Percentiles rank a stretch among this genome's conserved stretches.
Conservation (phyloP, 2,797 vertebrate species). For the Urophycis tenuis region DNA sequence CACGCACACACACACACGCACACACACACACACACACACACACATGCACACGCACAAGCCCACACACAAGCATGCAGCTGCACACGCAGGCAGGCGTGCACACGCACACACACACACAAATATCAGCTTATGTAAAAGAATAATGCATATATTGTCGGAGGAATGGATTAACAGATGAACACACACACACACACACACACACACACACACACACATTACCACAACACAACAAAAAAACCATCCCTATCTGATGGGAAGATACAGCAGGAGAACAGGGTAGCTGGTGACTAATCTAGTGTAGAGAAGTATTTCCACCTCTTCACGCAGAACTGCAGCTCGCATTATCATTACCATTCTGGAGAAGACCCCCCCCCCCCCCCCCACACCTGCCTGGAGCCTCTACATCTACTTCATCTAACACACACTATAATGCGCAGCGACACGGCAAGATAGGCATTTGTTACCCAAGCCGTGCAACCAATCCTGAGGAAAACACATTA, state of each 20-base stretch:
- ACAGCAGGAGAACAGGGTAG: not conserved
- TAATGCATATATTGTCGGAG: not conserved
- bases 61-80: too few relatives aligned
- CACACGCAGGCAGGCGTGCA: not conserved
- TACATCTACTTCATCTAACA: conserved; percentile 31
- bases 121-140: not conserved
- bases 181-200: not conserved
- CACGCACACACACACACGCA: not conserved
- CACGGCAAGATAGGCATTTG: conserved; percentile 24
- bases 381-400: conserved; percentile 30
- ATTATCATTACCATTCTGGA: conserved; percentile 37
- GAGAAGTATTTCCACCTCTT: conserved; percentile 20
- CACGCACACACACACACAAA: not conserved
- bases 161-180: not conserved
- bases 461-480: not conserved
- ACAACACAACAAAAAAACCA: not conserved
- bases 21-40: conserved; percentile 9
- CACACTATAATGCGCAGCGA: conserved; percentile 23
- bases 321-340: conserved; percentile 27
- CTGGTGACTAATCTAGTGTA: conserved; percentile 21
- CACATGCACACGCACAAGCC: not conserved
- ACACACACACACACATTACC: not conserved
- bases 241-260: not conserved
- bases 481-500: not conserved
- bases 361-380: conserved; percentile 40